Conservation (phyloP, 2,888 invertebrate genomes). For the Leptothorax acervorum region DNA sequence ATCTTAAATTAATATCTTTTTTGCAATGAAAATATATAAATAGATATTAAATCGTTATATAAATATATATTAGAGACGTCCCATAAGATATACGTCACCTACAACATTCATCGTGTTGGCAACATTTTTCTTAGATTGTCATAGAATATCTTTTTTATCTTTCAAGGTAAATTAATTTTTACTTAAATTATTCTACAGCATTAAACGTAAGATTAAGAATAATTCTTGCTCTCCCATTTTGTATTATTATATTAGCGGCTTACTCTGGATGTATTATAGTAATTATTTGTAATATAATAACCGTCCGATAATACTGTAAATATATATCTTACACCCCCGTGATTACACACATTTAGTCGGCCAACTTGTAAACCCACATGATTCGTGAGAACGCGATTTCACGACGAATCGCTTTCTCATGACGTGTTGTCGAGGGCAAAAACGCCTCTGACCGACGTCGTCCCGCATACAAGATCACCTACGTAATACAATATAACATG, state of each 20-base stretch:
- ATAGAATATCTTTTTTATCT: background rate
- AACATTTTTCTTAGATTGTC: background rate
- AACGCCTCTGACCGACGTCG: conserved; percentile 62
- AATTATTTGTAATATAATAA: conserved; percentile 5
- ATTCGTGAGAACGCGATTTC: conserved; percentile 78
- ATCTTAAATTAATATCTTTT: background rate
- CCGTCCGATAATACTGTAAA: background rate
- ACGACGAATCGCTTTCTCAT: conserved; percentile 46
- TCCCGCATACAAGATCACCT: conserved; percentile 77
- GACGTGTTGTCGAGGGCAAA: conserved; percentile 64
- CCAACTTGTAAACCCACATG: conserved; percentile 74
- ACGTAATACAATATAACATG: conserved; percentile 66
- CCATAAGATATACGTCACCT: background rate
- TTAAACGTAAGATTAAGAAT: background rate
- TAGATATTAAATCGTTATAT: background rate
- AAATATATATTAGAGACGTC: background rate
- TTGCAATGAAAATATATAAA: background rate
- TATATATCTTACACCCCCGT: background rate
- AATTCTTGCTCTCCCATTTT: background rate
- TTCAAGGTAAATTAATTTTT: background rate
- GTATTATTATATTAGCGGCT: background rate
- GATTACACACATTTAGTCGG: conserved; percentile 60
- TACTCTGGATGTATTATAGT: background rate
- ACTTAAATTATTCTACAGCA: background rate
- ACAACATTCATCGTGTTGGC: background rate